Conservation (phyloP, 2,113 vertebrate species). For the Macaca nemestrina region DNA sequence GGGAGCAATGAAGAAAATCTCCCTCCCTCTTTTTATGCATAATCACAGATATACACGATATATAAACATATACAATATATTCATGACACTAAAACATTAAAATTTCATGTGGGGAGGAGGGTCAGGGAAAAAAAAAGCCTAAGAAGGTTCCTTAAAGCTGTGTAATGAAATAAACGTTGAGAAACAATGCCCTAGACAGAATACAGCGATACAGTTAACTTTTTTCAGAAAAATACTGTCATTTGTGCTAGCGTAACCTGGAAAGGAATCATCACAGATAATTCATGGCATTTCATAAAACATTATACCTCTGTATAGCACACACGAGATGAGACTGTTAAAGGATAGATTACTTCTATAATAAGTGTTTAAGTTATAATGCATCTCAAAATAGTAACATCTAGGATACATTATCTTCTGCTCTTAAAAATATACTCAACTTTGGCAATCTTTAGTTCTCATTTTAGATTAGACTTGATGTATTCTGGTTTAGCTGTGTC, state of each 20-base stretch:
- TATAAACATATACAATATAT: neutral
- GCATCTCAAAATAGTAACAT: neutral
- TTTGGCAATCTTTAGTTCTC: neutral
- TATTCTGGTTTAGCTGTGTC: slow-evolving; percentile 7
- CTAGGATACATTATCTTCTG: neutral
- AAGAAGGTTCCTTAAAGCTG: neutral
- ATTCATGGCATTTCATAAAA: neutral
- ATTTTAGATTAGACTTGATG: slow-evolving; percentile 16
- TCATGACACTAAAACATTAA: neutral
- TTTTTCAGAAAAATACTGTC: neutral
- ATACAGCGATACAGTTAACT: neutral
- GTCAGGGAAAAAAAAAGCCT: neutral
- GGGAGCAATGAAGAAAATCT: neutral
- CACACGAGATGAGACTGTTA: neutral
- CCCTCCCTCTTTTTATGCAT: neutral
- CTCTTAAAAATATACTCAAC: neutral
- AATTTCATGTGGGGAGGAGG: neutral
- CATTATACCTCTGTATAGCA: neutral
- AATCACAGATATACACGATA: neutral
- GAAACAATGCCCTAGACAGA: neutral
- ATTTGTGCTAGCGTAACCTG: neutral
- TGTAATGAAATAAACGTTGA: neutral
- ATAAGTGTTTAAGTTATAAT: neutral
- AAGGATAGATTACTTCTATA: neutral
- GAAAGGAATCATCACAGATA: neutral